phyloP scores from a whole-genome alignment of 2,888 invertebrate genomes.

The Orchesellides sinensis region DNA sequence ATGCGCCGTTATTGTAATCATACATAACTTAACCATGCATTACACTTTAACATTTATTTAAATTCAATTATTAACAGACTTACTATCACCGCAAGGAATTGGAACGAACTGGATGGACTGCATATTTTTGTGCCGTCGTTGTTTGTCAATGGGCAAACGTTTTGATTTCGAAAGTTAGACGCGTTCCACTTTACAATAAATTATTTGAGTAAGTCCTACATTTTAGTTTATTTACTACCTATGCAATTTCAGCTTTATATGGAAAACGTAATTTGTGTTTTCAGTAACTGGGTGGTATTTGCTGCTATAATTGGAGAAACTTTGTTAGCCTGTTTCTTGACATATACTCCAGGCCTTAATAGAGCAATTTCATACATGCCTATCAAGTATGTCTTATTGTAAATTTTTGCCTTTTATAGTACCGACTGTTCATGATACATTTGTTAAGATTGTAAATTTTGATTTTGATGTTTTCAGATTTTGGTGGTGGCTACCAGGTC shows the following conservation, averaged over 20 bases:
- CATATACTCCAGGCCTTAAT: constrained; percentile 78
- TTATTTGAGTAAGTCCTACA: constrained; percentile 87
- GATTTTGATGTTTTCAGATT: no score
- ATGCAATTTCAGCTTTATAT: not conserved
- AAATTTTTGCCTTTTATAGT: no score
- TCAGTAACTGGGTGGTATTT: constrained; percentile 70
- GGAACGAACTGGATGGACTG: constrained; percentile 98
- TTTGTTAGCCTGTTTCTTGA: constrained; percentile 77
- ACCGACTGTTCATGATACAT: no score
- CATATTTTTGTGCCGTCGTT: constrained; percentile 98
- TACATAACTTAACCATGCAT: not conserved
- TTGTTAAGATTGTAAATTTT: not conserved
- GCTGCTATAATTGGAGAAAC: constrained; percentile 76
- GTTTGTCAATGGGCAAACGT: constrained; percentile 99
- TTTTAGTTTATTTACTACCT: constrained; percentile 33
- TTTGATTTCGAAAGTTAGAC: constrained; percentile 97
- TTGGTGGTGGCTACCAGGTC: constrained; percentile 80
- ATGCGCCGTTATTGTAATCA: not conserved
- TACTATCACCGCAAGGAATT: constrained; percentile 76
- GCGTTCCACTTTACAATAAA: constrained; percentile 96
- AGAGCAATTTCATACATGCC: constrained; percentile 75
- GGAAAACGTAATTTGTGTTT: not conserved
- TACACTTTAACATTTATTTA: not conserved
- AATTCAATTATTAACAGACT: constrained; percentile 64
- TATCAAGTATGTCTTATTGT: constrained; percentile 60